Evolutionary conservation across 2,888 invertebrate genomes (phyloP).

Genomic region (Dryomyza anilis): DNA sequence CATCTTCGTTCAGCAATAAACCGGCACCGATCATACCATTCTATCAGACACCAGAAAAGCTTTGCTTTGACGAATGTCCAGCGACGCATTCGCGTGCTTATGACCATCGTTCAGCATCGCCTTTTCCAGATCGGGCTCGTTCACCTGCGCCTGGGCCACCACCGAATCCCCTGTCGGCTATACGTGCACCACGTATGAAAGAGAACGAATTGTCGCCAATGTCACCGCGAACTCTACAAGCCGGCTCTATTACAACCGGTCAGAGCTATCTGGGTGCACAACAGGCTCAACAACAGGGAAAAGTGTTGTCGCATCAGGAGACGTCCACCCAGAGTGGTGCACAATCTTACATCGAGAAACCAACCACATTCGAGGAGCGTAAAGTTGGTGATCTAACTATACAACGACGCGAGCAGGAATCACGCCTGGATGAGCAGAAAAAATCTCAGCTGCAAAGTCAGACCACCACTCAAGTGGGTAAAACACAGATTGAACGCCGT

Average conservation of each 20-base stretch:
- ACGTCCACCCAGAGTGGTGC: conserved; percentile 60
- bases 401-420: conserved; percentile 63
- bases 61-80: conserved; percentile 71
- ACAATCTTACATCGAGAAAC: conserved; percentile 62
- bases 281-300: conserved; percentile 47
- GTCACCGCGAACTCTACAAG: conserved; percentile 47
- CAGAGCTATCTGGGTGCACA: conserved; percentile 57
- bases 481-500: conserved; percentile 68
- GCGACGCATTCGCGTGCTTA: conserved; percentile 68
- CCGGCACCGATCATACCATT: conserved; percentile 77
- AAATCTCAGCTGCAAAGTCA: conserved; percentile 56
- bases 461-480: conserved; percentile 64
- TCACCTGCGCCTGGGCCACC: conserved; percentile 77
- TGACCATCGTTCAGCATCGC: conserved; percentile 71
- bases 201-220: conserved; percentile 56
- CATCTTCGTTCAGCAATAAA: conserved; percentile 72
- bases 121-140: conserved; percentile 70
- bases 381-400: conserved; percentile 63
- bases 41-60: conserved; percentile 73
- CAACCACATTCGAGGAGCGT: conserved; percentile 62
- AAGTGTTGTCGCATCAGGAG: conserved; percentile 61
- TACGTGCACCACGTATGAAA: conserved; percentile 69
- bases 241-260: conserved; percentile 60
- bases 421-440: conserved; percentile 56
- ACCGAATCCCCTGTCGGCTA: conserved; percentile 68